Conservation (phyloP, 1,140 invertebrate genomes). For the Leucophenga varia region DNA sequence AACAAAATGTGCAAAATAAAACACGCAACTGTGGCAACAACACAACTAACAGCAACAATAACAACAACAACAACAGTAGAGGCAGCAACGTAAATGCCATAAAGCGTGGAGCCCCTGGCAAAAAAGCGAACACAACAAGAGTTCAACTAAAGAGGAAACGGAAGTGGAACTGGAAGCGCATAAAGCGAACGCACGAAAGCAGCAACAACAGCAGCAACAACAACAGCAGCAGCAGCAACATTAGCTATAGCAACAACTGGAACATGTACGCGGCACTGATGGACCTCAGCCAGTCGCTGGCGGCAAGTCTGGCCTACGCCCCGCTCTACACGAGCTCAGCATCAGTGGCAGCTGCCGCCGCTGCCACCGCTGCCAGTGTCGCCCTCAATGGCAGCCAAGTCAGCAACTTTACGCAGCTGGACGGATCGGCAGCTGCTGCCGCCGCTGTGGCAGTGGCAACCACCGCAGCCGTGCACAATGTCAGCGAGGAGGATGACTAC, state of each 20-base stretch:
- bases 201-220: conserved; percentile 24
- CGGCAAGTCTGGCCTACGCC: conserved; percentile 31
- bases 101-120: too few relatives aligned
- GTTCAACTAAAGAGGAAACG: too few relatives aligned
- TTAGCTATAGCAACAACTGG: too few relatives aligned
- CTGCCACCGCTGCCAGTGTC: not conserved
- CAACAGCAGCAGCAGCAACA: conserved; percentile 9
- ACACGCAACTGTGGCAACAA: conserved; percentile 28
- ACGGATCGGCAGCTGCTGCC: too few relatives aligned
- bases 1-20: conserved; percentile 47
- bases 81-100: too few relatives aligned
- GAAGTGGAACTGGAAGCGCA: too few relatives aligned
- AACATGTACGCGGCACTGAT: conserved; percentile 32
- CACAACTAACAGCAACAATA: conserved; percentile 8
- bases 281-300: conserved; percentile 37
- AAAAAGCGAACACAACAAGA: too few relatives aligned
- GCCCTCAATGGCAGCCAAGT: not conserved
- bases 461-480: conserved; percentile 7
- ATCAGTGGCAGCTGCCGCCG: not conserved
- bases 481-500: conserved; percentile 58
- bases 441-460: conserved; percentile 16
- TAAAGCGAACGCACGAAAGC: too few relatives aligned
- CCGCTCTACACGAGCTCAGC: conserved; percentile 13
- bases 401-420: conserved; percentile 13
- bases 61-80: too few relatives aligned